These are phyloP conservation scores for Limanda limanda DNA, from an alignment of 2,113 vertebrate genomes.

Conservation along the genomic window DNA sequence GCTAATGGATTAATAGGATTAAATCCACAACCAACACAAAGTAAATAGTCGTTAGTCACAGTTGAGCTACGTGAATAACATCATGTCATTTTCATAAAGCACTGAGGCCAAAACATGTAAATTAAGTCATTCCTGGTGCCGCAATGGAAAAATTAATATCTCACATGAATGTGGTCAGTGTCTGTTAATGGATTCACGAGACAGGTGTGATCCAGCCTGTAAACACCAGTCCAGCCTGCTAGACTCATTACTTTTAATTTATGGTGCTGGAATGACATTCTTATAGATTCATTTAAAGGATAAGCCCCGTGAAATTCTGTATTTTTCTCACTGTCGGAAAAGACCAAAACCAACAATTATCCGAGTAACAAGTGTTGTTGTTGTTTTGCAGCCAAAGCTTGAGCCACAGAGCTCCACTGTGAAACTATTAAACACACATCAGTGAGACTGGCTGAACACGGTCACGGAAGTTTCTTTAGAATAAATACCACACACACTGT, in stretches of 20 bases:
- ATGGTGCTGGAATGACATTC: slow-evolving; percentile 4
- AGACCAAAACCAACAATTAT: neutral
- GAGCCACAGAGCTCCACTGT: neutral
- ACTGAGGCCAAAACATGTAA: slow-evolving; percentile 43
- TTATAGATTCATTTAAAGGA: neutral
- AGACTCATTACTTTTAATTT: slow-evolving; percentile 9
- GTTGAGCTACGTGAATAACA: slow-evolving; percentile 39
- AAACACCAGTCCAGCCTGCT: slow-evolving; percentile 49
- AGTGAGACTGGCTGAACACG: neutral
- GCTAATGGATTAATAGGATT: slow-evolving; percentile 58
- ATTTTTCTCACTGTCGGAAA: slow-evolving; percentile 21
- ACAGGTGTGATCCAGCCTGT: slow-evolving; percentile 52
- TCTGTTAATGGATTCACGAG: slow-evolving; percentile 64
- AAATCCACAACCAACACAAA: slow-evolving; percentile 61
- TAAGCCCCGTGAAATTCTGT: neutral
- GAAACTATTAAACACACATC: slow-evolving; percentile 6
- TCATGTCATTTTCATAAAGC: slow-evolving; percentile 60
- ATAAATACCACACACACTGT: neutral
- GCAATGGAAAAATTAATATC: slow-evolving; percentile 65
- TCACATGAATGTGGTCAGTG: slow-evolving; percentile 69
- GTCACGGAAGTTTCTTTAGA: neutral
- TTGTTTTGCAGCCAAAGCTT: neutral
- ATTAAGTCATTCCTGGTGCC: slow-evolving; percentile 61
- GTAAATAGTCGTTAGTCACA: slow-evolving; percentile 52
- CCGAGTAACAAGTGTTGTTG: neutral